phyloP scores from a whole-genome alignment of 1,140 invertebrate genomes.

The Hyphantria cunea region DNA sequence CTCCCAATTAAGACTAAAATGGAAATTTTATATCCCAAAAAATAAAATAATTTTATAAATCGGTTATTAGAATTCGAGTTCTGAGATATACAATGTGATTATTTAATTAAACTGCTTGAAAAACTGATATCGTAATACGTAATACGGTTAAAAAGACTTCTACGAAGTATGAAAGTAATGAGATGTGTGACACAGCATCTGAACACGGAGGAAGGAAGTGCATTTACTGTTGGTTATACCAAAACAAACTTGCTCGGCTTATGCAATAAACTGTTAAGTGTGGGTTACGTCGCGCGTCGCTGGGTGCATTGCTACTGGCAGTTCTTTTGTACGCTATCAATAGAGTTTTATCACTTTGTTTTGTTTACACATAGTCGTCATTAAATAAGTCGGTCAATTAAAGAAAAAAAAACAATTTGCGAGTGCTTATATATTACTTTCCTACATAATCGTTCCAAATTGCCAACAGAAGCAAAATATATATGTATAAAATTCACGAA shows the following conservation, averaged over 20 bases:
- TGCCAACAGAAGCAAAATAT: neutral
- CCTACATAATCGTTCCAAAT: too few species aligned
- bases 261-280: constrained; percentile 20
- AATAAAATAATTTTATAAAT: too few species aligned
- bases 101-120: too few species aligned
- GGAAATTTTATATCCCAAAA: too few species aligned
- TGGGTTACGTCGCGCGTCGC: constrained; percentile 13
- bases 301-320: neutral
- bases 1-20: too few species aligned
- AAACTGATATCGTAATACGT: too few species aligned
- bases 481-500: neutral
- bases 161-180: too few species aligned
- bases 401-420: neutral
- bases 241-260: constrained; percentile 26
- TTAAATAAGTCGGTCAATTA: neutral
- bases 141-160: too few species aligned
- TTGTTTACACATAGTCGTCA: neutral
- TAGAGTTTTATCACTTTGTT: neutral
- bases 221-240: constrained; percentile 9
- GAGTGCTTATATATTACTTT: too few species aligned
- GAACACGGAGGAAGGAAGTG: constrained; percentile 20
- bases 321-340: constrained; percentile 10
- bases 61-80: too few species aligned
- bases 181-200: neutral
- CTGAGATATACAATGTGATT: too few species aligned